Percentiles rank a stretch among this genome's conserved stretches.
Evolutionary conservation across 2,113 vertebrate species (phyloP).

Genomic region (Motacilla tschutschensis): DNA sequence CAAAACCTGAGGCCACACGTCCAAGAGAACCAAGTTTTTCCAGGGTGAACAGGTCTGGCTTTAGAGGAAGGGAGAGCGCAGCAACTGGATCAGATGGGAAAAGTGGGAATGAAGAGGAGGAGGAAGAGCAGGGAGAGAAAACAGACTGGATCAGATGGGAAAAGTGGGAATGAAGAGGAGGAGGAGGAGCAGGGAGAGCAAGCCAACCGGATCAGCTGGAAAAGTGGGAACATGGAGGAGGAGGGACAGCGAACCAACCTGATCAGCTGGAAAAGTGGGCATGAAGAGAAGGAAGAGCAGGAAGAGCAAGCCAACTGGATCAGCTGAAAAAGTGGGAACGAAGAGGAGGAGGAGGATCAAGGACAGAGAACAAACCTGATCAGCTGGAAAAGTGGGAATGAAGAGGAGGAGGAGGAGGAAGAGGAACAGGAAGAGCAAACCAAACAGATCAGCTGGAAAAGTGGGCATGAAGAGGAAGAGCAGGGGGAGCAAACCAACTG

Average conservation of each 20-base stretch:
- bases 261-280: neutral
- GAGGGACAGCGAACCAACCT: too few species aligned
- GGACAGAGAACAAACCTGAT: neutral
- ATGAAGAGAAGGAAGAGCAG: neutral
- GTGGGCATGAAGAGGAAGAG: neutral
- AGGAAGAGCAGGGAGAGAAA: neutral
- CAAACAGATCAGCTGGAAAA: neutral
- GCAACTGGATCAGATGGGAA: neutral
- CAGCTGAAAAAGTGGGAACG: neutral
- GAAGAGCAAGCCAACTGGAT: neutral
- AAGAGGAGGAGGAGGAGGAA: neutral
- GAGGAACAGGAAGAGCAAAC: neutral
- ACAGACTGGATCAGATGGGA: accelerated
- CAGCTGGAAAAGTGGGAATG: neutral
- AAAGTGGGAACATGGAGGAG: neutral
- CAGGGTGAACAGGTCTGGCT: neutral
- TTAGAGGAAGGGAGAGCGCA: neutral
- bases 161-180: neutral
- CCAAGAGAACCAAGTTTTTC: neutral
- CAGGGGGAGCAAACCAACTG: neutral
- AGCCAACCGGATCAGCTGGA: too few species aligned
- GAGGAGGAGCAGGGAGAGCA: neutral
- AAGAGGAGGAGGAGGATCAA: neutral
- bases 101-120: neutral
- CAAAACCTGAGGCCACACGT: neutral